Evolutionary conservation across 1,140 invertebrate species (phyloP).

Genomic region (Helicoverpa armigera): DNA sequence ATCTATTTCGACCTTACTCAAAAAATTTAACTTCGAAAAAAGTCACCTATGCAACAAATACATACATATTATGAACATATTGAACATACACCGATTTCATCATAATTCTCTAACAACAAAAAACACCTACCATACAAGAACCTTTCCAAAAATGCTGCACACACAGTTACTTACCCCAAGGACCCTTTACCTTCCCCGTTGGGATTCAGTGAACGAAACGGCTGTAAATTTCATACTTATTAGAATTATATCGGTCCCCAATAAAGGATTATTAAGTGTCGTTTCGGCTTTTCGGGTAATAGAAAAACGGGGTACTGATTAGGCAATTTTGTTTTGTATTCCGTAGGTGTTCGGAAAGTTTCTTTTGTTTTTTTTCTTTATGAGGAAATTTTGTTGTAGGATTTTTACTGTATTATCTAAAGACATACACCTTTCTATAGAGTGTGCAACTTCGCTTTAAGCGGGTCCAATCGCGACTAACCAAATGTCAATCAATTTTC

Average conservation of each 20-base stretch:
- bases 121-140: not conserved
- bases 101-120: no score
- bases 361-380: not conserved
- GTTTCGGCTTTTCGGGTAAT: conserved; percentile 26
- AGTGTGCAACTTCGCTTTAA: no score
- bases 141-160: conserved; percentile 18
- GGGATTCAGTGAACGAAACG: conserved; percentile 32
- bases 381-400: not conserved
- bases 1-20: no score
- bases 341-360: not conserved
- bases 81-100: no score
- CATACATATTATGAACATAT: no score
- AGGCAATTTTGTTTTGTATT: not conserved
- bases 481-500: no score
- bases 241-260: conserved; percentile 44
- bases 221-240: conserved; percentile 42
- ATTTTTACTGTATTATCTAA: not conserved
- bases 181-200: conserved; percentile 14
- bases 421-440: no score
- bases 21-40: no score
- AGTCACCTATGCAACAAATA: no score
- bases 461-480: no score
- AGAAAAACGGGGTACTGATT: conserved; percentile 45
- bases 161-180: not conserved
- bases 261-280: conserved; percentile 44